Percentiles rank a stretch among this genome's conserved stretches.
phyloP scores from a whole-genome alignment of 2,888 invertebrate genomes.

The Drosophila glabriapex region DNA sequence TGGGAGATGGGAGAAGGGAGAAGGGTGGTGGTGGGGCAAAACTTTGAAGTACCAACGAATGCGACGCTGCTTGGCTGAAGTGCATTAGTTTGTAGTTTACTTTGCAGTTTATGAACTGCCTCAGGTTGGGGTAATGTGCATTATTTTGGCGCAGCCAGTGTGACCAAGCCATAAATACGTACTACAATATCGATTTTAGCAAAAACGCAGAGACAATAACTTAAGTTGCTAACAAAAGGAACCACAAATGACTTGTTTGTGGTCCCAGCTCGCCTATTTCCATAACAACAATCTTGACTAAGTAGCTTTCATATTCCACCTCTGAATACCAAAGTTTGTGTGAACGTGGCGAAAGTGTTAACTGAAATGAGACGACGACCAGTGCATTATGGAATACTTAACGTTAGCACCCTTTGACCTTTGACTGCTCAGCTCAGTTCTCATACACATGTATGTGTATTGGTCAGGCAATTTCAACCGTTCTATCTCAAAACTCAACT shows the following conservation, averaged over 20 bases:
- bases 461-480: conserved; percentile 10
- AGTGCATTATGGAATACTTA: conserved; percentile 14
- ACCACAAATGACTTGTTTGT: not conserved
- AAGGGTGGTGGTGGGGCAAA: conserved; percentile 4
- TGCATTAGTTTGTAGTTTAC: conserved; percentile 76
- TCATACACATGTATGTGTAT: not conserved
- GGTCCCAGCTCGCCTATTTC: conserved; percentile 3
- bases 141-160: conserved; percentile 45
- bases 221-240: not conserved
- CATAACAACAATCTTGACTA: conserved; percentile 4
- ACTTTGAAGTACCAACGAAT: conserved; percentile 48
- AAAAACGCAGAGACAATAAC: conserved; percentile 6
- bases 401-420: conserved; percentile 20
- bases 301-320: not conserved
- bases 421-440: conserved; percentile 9
- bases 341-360: conserved; percentile 6
- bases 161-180: conserved; percentile 43
- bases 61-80: conserved; percentile 51
- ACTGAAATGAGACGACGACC: not conserved
- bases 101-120: conserved; percentile 73
- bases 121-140: conserved; percentile 35
- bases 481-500: conserved; percentile 44
- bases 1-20: no score
- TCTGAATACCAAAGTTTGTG: not conserved
- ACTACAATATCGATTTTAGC: conserved; percentile 40